Base-by-base conservation (phyloP, 2,888 invertebrate species). In the Rhodophaea formosa region DNA sequence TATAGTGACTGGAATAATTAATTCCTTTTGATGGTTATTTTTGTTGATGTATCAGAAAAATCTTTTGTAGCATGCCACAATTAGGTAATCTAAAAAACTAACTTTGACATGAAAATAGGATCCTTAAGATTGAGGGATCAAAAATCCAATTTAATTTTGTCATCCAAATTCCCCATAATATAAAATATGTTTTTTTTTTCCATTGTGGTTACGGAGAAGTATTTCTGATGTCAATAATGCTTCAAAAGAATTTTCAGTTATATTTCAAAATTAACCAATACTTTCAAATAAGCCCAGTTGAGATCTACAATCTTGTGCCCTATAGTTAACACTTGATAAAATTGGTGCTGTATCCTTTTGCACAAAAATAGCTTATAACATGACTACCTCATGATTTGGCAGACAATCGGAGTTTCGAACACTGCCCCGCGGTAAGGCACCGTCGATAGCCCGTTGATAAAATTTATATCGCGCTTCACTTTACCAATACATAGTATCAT, bases 341-440 rank as follows among this genome's bases (percentile, higher is more conserved):
- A 60, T 74, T 80, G 81, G 80, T 82, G 80, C 80, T 82, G 72
- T 62, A 67, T 59, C 30, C 17, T 67, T 35, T 71, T 75, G 77
- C 83, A 80, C 79, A 79, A 79, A 78, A 74, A 69, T 64, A 68
- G 65, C 60, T 67, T 76, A 76, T 76, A 80, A 83, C 81, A 74
- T 66, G 71, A 80, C 88, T 89, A 89, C 88, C 88, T 88, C 88
- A 88, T 70, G 71, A 80, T 82, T 84, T 82, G 86, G 86, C 87
- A 85, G 87, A 86, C 79, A 77, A 74, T 23, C 23, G 23, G 23
- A 23, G 23, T 5, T 23, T 23, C 23, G 23, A 5, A 23, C 2
- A 23, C 5, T 23, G 23, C 23, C 23, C 23, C 23, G 23, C 23
- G 23, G n/a, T 5, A 23, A 3, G 23, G 23, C 23, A 23, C 5